Evolutionary conservation across 2,797 vertebrate species (phyloP).

Genomic region (Smutsia gigantea): DNA sequence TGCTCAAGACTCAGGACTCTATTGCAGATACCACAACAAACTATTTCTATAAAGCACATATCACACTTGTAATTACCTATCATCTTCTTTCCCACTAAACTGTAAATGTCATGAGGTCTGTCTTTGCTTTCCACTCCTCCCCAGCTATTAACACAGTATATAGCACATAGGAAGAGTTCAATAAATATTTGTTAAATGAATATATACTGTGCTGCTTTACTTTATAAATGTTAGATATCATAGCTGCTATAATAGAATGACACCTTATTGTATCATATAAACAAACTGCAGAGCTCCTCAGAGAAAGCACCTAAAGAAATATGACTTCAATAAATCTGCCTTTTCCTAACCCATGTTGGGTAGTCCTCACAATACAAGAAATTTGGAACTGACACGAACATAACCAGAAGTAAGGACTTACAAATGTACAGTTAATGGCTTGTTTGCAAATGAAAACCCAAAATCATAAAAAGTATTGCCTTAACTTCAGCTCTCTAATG

Average conservation of each 20-base stretch:
- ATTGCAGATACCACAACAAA: background rate
- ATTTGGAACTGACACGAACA: background rate
- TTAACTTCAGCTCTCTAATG: background rate
- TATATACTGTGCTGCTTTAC: background rate
- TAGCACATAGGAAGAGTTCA: background rate
- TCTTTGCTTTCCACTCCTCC: slow-evolving; percentile 6
- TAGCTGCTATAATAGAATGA: background rate
- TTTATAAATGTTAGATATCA: background rate
- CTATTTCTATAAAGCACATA: background rate
- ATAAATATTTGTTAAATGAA: background rate
- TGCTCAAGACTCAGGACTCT: background rate
- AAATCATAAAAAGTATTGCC: slow-evolving; percentile 1
- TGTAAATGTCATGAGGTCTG: background rate
- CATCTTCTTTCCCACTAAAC: slow-evolving; percentile 35
- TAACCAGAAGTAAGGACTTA: background rate
- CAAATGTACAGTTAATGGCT: background rate
- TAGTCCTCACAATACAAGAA: background rate
- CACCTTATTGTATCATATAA: background rate
- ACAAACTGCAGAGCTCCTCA: background rate
- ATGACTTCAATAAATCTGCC: background rate
- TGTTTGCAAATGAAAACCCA: slow-evolving; percentile 8
- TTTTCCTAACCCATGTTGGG: background rate
- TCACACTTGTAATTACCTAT: background rate
- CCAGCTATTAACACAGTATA: background rate
- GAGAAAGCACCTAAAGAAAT: slow-evolving; percentile 37